phyloP scores from a whole-genome alignment of 2,113 vertebrate species.

The Upupa epops region DNA sequence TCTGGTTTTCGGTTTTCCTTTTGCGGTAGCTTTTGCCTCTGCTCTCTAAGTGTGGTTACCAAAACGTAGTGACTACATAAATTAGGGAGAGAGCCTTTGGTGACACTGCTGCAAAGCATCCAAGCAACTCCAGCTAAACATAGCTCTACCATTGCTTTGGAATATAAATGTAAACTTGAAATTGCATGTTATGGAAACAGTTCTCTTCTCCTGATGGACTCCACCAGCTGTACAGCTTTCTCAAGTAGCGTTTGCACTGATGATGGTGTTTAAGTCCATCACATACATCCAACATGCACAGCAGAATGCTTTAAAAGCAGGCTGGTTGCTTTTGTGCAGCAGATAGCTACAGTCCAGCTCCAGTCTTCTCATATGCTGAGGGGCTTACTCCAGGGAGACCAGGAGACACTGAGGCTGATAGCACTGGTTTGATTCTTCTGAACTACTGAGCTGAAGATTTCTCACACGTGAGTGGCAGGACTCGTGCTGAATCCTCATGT shows the following conservation, averaged over 20 bases:
- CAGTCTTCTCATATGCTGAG: not conserved
- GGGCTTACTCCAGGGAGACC: not conserved
- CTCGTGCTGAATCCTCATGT: not conserved
- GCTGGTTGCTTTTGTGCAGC: not conserved
- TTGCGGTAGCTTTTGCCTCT: conserved; percentile 38
- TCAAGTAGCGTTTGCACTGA: conserved; percentile 60
- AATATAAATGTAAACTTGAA: conserved; percentile 66
- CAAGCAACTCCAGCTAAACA: conserved; percentile 61
- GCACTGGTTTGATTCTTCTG: not conserved
- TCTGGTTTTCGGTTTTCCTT: conserved; percentile 59
- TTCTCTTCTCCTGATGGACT: conserved; percentile 63
- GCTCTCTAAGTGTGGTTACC: conserved; percentile 16
- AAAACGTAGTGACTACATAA: conserved; percentile 41
- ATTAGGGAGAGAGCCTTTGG: conserved; percentile 23
- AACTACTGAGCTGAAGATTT: not conserved
- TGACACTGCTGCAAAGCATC: conserved; percentile 45
- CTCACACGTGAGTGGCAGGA: not conserved
- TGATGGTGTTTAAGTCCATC: conserved; percentile 52
- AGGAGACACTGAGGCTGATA: not conserved
- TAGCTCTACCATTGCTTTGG: conserved; percentile 63
- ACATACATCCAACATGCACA: conserved; percentile 31
- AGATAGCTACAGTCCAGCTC: not conserved
- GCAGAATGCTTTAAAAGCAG: conserved; percentile 43
- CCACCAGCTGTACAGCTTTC: conserved; percentile 50
- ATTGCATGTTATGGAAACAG: conserved; percentile 67